phyloP scores from a whole-genome alignment of 2,113 vertebrate species.

The Pterocles gutturalis region DNA sequence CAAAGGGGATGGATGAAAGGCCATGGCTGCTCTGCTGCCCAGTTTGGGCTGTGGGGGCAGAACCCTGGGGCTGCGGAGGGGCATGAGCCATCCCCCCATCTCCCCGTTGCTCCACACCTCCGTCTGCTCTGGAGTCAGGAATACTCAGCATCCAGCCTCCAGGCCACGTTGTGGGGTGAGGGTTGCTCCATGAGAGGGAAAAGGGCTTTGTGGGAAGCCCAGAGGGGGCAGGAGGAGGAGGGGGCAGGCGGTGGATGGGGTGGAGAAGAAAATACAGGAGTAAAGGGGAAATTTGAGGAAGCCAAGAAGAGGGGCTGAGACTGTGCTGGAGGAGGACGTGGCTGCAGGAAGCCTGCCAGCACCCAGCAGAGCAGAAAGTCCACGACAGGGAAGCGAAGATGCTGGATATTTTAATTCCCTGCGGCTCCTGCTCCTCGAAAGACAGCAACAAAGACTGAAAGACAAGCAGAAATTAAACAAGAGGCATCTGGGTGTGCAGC shows the following conservation, averaged over 20 bases:
- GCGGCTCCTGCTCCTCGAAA: neutral
- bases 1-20: neutral
- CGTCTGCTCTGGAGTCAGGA: neutral
- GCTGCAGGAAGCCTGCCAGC: neutral
- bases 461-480: neutral
- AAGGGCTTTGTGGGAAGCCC: neutral
- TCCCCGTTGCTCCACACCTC: neutral
- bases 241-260: neutral
- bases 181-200: neutral
- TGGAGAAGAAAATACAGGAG: neutral
- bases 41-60: too few relatives aligned
- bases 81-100: fast-evolving
- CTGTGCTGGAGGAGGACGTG: neutral
- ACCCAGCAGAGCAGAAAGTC: neutral
- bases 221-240: neutral
- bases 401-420: neutral
- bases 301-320: neutral
- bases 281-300: neutral
- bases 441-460: neutral
- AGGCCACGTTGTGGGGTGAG: fast-evolving
- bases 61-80: neutral
- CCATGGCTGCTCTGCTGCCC: neutral
- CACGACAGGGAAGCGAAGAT: neutral
- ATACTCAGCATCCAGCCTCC: neutral
- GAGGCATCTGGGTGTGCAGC: neutral